A percentile compares a stretch with the other conserved stretches of the same genome.
These are phyloP conservation scores for Anabas testudineus DNA, from an alignment of 2,797 vertebrate species.

Conservation along the genomic window DNA sequence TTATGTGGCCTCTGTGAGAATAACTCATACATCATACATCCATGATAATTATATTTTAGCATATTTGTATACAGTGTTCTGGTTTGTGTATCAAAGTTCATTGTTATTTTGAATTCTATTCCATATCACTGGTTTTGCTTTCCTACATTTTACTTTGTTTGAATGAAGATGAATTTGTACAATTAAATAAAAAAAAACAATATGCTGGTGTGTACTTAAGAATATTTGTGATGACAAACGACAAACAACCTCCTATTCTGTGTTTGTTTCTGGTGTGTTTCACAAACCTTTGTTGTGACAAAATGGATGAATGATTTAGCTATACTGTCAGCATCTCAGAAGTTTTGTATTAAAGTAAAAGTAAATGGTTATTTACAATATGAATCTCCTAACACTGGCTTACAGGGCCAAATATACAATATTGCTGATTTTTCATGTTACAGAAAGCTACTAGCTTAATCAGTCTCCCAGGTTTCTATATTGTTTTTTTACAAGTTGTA, in stretches of 20 bases:
- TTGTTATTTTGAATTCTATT: conserved; percentile 3
- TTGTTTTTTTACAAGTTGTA: not conserved
- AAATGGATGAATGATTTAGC: not conserved
- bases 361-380: not conserved
- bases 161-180: too few relatives aligned
- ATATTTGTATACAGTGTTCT: not conserved
- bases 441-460: too few relatives aligned
- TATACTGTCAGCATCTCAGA: not conserved
- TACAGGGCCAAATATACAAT: not conserved
- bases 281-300: not conserved
- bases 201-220: not conserved
- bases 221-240: conserved; percentile 9
- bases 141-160: too few relatives aligned
- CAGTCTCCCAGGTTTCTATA: not conserved
- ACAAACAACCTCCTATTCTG: not conserved
- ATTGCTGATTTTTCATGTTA: too few relatives aligned
- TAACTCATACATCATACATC: not conserved
- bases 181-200: conserved; percentile 13
- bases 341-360: not conserved
- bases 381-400: not conserved
- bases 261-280: conserved; percentile 5
- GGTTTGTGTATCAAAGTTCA: not conserved
- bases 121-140: not conserved
- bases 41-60: not conserved
- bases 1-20: not conserved